Base-by-base conservation (phyloP, 1,140 invertebrate species). In the Drosophila sulfurigaster region DNA sequence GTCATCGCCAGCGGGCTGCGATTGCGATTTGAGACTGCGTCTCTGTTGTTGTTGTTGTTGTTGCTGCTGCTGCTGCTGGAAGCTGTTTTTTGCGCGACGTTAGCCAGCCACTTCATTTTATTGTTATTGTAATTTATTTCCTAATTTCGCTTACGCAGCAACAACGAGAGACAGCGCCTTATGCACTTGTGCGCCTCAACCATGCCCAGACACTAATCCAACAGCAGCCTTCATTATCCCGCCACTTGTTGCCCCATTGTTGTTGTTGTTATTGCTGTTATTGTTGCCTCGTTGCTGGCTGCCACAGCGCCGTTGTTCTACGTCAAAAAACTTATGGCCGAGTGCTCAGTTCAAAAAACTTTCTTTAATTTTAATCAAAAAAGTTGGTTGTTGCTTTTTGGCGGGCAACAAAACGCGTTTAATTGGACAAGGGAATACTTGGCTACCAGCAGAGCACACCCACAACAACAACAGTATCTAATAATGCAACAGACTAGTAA, bases 301-400 rank as follows among this genome's bases (percentile, higher is more conserved):
- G 10, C 48, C 16, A 16, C 11, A 15, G 48, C 20, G 20, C 48
- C 48, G 8, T 11, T 32, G 51, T 15, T 5, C 35, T 8, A 30
- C 11, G 30, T 16, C 20, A 49, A 72, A 66, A 49, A 72, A 66
- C 43, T 72, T 72, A 65, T 66, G 35, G 48, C 46, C 66, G 46
- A 10, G 56, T 46, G 60, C 59, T 59, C 65, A 35, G 56, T 68
- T 54, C 54, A 64, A 48, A 28, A 74, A 82, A 88, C 76, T 82
- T 88, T 86, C 76, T 74, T 88, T 82, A 82, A 86, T 86, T 86
- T 86, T 86, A 86, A 86, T 86, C 82, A 88, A 86, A 86, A 86
- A 86, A 82, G 52, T 82, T 87, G 74, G 63, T 79, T 79, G 69
- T 69, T 81, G 78, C 28, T 74, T 76, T 79, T 74, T 57, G 52